Evolutionary conservation across 1,140 invertebrate species (phyloP).

Genomic region (Adoxophyes honmai): DNA sequence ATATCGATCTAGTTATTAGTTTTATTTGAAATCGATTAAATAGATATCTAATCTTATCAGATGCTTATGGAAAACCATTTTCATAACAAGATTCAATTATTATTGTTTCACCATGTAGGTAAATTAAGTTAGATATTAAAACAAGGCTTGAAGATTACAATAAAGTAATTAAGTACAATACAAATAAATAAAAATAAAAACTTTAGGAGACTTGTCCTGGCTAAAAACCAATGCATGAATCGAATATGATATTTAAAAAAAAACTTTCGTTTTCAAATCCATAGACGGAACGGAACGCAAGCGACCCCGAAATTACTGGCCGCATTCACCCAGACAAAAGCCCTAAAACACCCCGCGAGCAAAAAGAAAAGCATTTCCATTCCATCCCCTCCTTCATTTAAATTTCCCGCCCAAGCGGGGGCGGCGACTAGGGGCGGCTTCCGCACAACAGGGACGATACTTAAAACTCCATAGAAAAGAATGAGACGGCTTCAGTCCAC

Average conservation of each 20-base stretch:
- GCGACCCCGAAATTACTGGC: constrained; percentile 72
- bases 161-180: too few relatives aligned
- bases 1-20: constrained; percentile 1
- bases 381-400: constrained; percentile 66
- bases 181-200: too few relatives aligned
- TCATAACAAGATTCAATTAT: too few relatives aligned
- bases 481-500: constrained; percentile 73
- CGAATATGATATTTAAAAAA: constrained; percentile 43
- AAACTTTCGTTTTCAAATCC: constrained; percentile 60
- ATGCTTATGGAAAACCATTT: not conserved
- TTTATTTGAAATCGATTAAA: not conserved
- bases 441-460: constrained; percentile 63
- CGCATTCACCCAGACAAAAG: constrained; percentile 75
- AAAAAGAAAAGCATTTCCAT: constrained; percentile 74
- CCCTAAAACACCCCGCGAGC: constrained; percentile 66
- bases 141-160: too few relatives aligned
- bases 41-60: constrained; percentile 8
- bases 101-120: too few relatives aligned
- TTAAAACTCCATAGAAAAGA: constrained; percentile 67
- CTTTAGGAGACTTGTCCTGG: too few relatives aligned
- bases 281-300: constrained; percentile 47
- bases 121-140: not conserved
- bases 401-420: constrained; percentile 70
- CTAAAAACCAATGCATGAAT: not conserved
- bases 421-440: constrained; percentile 71